Evolutionary conservation across 1,140 invertebrate genomes (phyloP), one percentile per base, ranked within the genome.

Genomic region (Meloidogyne chitwoodi): DNA sequence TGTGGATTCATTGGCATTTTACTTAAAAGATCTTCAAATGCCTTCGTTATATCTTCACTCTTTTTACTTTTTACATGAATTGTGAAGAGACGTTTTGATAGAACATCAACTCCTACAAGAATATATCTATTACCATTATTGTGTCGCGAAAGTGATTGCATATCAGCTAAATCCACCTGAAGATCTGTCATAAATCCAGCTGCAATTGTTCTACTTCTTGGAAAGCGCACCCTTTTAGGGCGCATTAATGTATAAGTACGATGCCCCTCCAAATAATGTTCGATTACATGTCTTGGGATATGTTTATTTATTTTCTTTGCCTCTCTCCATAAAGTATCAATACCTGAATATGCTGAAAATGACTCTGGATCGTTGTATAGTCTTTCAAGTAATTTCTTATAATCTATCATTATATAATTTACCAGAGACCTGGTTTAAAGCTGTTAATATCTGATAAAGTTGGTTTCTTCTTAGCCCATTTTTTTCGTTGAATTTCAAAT

Each of bases 141-240:
- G n/a, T n/a, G n/a, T n/a, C n/a, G n/a, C n/a, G n/a, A n/a, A n/a
- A n/a, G n/a, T n/a, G n/a, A n/a, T n/a, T 72, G 70, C 19, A 72
- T 34, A n/a, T 72, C 70, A 12, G 70, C 70, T 27, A 72, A 66
- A 66, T 72, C 70, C 22, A 66, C 70, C 14, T 72, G 70, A 24
- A 48, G 19, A 29, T 72, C n/a, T n/a, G n/a, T n/a, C n/a, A n/a
- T n/a, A n/a, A n/a, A n/a, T n/a, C n/a, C n/a, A n/a, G n/a, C n/a
- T 41, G 70, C 22, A 11, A 65, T 22, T 66, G 62, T 66, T 66
- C 14, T 72, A 24, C 29, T 34, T 19, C 70, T 19, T 6, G 11
- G 44, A 29, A 62, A 72, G 12, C 62, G 48, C 11, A 69, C 22
- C 0, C 65, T 19, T n/a, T 38, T 29, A 8, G 65, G 65, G 65